phyloP scores from a whole-genome alignment of 2,888 invertebrate species.

The Lycaena phlaeas region DNA sequence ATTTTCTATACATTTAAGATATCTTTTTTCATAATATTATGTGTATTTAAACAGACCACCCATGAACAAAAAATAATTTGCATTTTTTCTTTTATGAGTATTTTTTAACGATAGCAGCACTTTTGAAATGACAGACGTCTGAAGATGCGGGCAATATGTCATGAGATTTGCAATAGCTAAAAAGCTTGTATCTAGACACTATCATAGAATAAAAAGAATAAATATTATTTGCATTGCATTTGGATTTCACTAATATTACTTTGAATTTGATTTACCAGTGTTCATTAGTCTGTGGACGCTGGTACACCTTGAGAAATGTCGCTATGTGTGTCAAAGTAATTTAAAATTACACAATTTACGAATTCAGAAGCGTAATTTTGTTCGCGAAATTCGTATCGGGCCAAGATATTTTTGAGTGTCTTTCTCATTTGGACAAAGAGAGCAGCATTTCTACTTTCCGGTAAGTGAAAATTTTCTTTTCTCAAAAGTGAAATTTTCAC shows the following conservation, averaged over 20 bases:
- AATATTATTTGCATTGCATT: background rate
- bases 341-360: conserved; percentile 33
- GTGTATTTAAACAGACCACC: too few relatives aligned
- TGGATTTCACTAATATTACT: background rate
- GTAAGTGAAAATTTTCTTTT: conserved; percentile 26
- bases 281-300: conserved; percentile 21
- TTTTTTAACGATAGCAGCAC: too few relatives aligned
- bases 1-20: too few relatives aligned
- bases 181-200: too few relatives aligned
- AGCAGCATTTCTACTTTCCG: conserved; percentile 5
- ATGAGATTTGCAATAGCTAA: too few relatives aligned
- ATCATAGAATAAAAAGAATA: too few relatives aligned
- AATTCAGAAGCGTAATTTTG: conserved; percentile 26
- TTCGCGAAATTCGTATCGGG: conserved; percentile 24
- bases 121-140: too few relatives aligned
- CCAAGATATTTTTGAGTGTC: conserved; percentile 12
- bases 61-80: too few relatives aligned
- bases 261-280: conserved; percentile 14
- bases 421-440: conserved; percentile 3
- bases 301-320: conserved; percentile 39
- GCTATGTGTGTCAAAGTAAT: conserved; percentile 41
- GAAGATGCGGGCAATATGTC: too few relatives aligned
- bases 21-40: too few relatives aligned
- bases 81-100: too few relatives aligned
- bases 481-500: conserved; percentile 27